phyloP scores from a whole-genome alignment of 1,140 invertebrate genomes.

The Linepithema humile region DNA sequence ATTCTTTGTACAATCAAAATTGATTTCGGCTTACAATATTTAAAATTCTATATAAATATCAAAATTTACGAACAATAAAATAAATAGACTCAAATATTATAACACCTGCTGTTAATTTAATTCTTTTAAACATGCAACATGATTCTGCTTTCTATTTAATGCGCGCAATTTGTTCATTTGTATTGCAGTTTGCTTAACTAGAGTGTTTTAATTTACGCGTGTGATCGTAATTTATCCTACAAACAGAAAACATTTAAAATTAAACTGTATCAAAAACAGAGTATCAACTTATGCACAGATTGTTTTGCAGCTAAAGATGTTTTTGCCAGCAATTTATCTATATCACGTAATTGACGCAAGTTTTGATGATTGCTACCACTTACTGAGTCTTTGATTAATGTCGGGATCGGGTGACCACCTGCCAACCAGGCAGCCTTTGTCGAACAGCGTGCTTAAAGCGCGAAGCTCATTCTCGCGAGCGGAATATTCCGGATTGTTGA shows the following conservation, averaged over 20 bases:
- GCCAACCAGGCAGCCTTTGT: conserved; percentile 91
- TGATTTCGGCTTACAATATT: too few relatives aligned
- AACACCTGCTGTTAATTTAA: not conserved
- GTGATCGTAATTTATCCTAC: too few relatives aligned
- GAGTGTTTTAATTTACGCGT: too few relatives aligned
- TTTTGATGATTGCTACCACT: conserved; percentile 75
- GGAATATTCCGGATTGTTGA: conserved; percentile 88
- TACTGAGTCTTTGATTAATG: conserved; percentile 89
- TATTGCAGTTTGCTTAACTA: not conserved
- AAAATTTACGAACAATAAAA: not conserved
- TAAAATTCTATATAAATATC: not conserved
- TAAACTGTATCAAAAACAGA: too few relatives aligned
- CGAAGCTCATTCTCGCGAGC: conserved; percentile 91
- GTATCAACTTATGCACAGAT: not conserved
- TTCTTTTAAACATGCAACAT: not conserved
- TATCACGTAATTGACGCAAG: conserved; percentile 1
- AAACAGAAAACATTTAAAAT: too few relatives aligned
- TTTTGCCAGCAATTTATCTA: not conserved
- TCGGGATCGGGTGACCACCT: conserved; percentile 90
- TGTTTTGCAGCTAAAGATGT: not conserved
- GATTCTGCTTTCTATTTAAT: conserved; percentile 16
- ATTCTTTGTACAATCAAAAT: conserved; percentile 10
- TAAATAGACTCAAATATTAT: not conserved
- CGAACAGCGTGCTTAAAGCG: conserved; percentile 89
- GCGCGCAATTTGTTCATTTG: not conserved